phyloP scores from a whole-genome alignment of 2,113 vertebrate species.

The Hoplias malabaricus region DNA sequence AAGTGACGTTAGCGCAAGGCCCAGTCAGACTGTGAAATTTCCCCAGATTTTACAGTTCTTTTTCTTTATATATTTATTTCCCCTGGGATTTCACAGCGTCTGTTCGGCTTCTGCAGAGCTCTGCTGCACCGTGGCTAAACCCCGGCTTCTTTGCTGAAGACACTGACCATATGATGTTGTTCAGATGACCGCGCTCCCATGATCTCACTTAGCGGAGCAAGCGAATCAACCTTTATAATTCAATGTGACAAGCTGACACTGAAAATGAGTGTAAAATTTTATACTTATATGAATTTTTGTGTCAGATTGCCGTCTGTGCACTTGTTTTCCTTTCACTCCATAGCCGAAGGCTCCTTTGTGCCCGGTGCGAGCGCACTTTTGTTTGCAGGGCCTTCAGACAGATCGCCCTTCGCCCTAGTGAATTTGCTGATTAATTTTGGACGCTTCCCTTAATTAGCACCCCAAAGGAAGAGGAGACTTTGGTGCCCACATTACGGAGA shows the following conservation, averaged over 20 bases:
- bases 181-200: constrained; percentile 85
- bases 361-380: constrained; percentile 80
- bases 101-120: neutral
- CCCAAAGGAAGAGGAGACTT: constrained; percentile 93
- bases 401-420: constrained; percentile 98
- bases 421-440: constrained; percentile 99
- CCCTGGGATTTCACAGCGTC: neutral
- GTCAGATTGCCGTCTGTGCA: constrained; percentile 92
- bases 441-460: constrained; percentile 98
- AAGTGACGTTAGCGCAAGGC: constrained; percentile 31
- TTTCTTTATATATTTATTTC: constrained; percentile 15
- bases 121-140: constrained; percentile 36
- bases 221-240: constrained; percentile 99
- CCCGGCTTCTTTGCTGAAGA: constrained; percentile 73
- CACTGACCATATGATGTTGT: constrained; percentile 83
- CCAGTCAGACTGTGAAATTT: constrained; percentile 41
- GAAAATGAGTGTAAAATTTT: constrained; percentile 97
- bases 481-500: constrained; percentile 60
- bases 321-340: constrained; percentile 85
- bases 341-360: constrained; percentile 93
- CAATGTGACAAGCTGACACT: constrained; percentile 99
- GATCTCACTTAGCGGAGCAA: constrained; percentile 87
- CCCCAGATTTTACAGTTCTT: constrained; percentile 40
- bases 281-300: constrained; percentile 98
- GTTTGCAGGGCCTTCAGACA: constrained; percentile 90